Conservation (phyloP, 30 jellyfish, hydroid and myxozoan species). For the Chrysaora quinquecirrha region DNA sequence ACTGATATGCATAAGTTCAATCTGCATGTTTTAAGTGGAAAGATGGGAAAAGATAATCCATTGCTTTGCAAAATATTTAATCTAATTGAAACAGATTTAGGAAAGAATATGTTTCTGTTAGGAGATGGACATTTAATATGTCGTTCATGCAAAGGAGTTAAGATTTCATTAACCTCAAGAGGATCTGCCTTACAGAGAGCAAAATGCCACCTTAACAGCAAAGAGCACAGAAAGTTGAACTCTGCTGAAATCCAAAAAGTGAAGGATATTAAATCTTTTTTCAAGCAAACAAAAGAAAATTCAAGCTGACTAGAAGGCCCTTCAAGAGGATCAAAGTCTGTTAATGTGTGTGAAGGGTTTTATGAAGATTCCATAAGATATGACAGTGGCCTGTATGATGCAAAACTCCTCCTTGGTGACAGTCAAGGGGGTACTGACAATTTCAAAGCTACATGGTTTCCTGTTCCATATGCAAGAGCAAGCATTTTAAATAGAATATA, state of each 20-base stretch:
- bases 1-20: not conserved
- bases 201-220: not conserved
- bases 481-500: too few species aligned
- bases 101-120: not conserved
- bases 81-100: not conserved
- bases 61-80: not conserved
- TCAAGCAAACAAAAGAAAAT: not conserved
- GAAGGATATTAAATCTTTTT: not conserved
- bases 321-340: not conserved
- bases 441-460: not conserved
- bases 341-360: constrained; percentile 8
- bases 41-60: not conserved
- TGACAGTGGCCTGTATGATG: not conserved
- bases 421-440: not conserved
- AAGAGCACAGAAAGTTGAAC: not conserved
- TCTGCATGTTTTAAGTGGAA: not conserved
- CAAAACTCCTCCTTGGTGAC: not conserved
- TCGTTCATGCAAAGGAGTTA: not conserved
- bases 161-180: not conserved
- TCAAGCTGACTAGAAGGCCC: not conserved
- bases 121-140: not conserved
- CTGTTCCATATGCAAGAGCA: not conserved
- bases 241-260: not conserved
- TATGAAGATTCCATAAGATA: not conserved
- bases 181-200: constrained; percentile 5